These are phyloP conservation scores for Melanogrammus aeglefinus DNA, from an alignment of 2,797 vertebrate species.

Conservation along the genomic window DNA sequence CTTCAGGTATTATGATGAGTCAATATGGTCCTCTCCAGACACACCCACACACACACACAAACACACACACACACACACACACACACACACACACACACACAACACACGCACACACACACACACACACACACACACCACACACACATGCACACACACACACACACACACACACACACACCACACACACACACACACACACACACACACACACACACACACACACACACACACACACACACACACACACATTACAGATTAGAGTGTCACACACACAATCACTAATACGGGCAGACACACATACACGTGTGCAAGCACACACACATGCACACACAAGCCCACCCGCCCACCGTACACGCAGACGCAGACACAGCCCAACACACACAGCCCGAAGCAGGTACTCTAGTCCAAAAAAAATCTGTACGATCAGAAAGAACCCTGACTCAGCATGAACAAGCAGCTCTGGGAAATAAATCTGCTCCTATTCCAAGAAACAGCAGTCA, in stretches of 20 bases:
- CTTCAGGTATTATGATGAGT: not conserved
- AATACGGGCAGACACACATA: not conserved
- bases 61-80: not conserved
- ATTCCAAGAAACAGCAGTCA: conserved; percentile 23
- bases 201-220: not conserved
- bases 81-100: not conserved
- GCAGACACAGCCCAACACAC: not conserved
- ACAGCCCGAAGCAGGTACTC: not conserved
- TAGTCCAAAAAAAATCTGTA: not conserved
- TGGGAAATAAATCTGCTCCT: conserved; percentile 30
- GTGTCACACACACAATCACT: not conserved
- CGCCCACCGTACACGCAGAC: conserved; percentile 5
- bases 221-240: not conserved
- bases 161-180: not conserved
- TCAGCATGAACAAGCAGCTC: conserved; percentile 29
- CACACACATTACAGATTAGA: not conserved
- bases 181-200: conserved; percentile 1
- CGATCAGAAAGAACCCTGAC: not conserved
- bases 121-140: not conserved
- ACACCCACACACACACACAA: not conserved
- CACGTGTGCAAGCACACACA: not conserved
- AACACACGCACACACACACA: too few species aligned
- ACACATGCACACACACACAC: too few species aligned
- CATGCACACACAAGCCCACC: not conserved
- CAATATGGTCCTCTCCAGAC: conserved; percentile 16